Conservation (phyloP, 1,140 invertebrate species). For the Aphelinus atriplicis region DNA sequence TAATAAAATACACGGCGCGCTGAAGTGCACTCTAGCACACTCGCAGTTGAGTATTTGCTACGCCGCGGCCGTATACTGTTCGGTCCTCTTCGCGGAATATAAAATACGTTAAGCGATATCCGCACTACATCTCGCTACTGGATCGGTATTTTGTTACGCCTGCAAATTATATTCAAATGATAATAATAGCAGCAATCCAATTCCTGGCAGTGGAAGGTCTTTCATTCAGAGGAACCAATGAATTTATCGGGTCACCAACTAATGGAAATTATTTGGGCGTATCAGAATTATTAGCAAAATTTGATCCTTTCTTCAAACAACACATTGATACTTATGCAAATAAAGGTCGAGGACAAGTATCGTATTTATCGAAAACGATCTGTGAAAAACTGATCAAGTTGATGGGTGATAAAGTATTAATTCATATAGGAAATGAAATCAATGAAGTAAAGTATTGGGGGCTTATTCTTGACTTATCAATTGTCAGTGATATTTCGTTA, state of each 20-base stretch:
- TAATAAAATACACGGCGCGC: no score
- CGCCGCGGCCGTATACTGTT: no score
- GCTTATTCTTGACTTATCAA: conserved; percentile 56
- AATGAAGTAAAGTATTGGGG: not conserved
- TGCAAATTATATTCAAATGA: conserved; percentile 32
- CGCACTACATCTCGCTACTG: not conserved
- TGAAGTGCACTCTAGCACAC: no score
- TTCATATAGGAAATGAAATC: conserved; percentile 26
- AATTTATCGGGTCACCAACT: conserved; percentile 43
- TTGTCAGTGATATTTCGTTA: conserved; percentile 51
- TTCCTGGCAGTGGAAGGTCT: conserved; percentile 44
- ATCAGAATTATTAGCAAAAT: conserved; percentile 53
- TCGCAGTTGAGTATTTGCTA: no score
- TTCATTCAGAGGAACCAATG: conserved; percentile 47
- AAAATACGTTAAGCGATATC: no score
- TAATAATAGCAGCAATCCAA: conserved; percentile 16
- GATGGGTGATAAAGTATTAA: conserved; percentile 21
- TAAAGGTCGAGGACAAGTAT: conserved; percentile 48
- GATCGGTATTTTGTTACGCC: conserved; percentile 36
- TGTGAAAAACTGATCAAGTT: conserved; percentile 44
- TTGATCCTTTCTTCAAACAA: conserved; percentile 54
- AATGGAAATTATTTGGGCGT: conserved; percentile 49
- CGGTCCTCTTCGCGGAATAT: no score
- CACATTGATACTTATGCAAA: conserved; percentile 54
- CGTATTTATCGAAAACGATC: conserved; percentile 26